phyloP scores from a whole-genome alignment of 1,140 invertebrate genomes.

The Alviniconcha marisindica region DNA sequence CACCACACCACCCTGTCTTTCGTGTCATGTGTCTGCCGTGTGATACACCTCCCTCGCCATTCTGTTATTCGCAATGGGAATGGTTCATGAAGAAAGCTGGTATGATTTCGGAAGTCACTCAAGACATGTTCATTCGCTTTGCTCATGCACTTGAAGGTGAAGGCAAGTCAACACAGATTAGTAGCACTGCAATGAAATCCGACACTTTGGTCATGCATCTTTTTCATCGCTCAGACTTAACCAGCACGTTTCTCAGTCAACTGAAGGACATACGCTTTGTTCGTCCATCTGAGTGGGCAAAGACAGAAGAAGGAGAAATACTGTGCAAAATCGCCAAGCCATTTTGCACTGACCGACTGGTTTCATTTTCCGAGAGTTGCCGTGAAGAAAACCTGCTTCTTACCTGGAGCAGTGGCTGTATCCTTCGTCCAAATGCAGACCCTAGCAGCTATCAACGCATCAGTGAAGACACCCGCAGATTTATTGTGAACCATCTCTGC shows the following conservation, averaged over 20 bases:
- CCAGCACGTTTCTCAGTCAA: neutral
- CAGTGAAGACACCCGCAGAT: neutral
- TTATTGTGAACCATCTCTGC: neutral
- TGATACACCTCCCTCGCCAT: neutral
- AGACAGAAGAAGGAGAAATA: neutral
- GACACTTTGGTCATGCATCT: neutral
- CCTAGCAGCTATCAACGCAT: neutral
- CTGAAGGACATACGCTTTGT: slow-evolving; percentile 13
- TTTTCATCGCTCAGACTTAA: neutral
- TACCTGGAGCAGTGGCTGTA: slow-evolving; percentile 20
- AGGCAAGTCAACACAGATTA: neutral
- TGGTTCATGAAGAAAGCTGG: slow-evolving; percentile 10
- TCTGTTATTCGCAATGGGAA: neutral
- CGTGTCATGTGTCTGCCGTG: neutral
- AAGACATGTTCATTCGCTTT: neutral
- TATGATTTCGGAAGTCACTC: neutral
- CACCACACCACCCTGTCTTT: slow-evolving; percentile 19
- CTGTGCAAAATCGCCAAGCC: neutral
- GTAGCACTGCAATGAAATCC: neutral
- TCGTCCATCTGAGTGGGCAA: neutral
- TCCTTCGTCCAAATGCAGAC: neutral
- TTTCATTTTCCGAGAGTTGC: slow-evolving; percentile 20
- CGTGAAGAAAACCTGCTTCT: neutral
- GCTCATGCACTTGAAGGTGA: neutral
- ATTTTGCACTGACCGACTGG: slow-evolving; percentile 10